Percentiles rank a stretch among this genome's conserved stretches.
Conservation (phyloP, 30 jellyfish, hydroid and myxozoan species). For the Haliclystus octoradiatus region DNA sequence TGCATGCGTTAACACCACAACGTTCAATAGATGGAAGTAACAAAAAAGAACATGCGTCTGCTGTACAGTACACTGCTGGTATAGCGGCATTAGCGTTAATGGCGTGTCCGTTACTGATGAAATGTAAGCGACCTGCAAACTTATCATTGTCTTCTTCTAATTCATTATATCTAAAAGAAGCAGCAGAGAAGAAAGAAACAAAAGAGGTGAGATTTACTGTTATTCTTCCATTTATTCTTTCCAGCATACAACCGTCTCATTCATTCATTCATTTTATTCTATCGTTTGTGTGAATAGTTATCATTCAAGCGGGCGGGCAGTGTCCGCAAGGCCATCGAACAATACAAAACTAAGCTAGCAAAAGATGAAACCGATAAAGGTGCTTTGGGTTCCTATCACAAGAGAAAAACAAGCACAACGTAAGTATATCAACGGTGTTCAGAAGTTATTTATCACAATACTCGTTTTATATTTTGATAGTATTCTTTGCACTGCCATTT, state of each 20-base stretch:
- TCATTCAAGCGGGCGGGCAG: conserved; percentile 70
- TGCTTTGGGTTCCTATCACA: not conserved
- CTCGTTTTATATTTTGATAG: not conserved
- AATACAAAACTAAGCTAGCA: conserved; percentile 21
- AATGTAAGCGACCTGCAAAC: conserved; percentile 28
- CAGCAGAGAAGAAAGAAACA: conserved; percentile 41
- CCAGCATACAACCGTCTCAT: too few relatives aligned
- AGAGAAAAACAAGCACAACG: too few relatives aligned
- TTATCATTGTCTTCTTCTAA: conserved; percentile 5
- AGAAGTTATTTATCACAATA: too few relatives aligned
- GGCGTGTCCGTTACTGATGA: conserved; percentile 32
- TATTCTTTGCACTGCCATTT: not conserved
- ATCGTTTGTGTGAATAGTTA: conserved; percentile 16
- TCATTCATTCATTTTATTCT: not conserved
- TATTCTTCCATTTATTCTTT: not conserved
- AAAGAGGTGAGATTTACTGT: conserved; percentile 21
- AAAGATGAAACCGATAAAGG: conserved; percentile 7
- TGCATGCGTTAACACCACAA: not conserved
- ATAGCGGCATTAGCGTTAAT: conserved; percentile 25
- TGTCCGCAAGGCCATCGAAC: conserved; percentile 59
- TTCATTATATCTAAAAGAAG: conserved; percentile 7
- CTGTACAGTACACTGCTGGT: conserved; percentile 4
- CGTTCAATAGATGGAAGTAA: not conserved
- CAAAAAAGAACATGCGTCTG: conserved; percentile 2
- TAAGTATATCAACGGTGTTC: too few relatives aligned